phyloP scores from a whole-genome alignment of 2,113 vertebrate species.

The Speoplatyrhinus poulsoni region DNA sequence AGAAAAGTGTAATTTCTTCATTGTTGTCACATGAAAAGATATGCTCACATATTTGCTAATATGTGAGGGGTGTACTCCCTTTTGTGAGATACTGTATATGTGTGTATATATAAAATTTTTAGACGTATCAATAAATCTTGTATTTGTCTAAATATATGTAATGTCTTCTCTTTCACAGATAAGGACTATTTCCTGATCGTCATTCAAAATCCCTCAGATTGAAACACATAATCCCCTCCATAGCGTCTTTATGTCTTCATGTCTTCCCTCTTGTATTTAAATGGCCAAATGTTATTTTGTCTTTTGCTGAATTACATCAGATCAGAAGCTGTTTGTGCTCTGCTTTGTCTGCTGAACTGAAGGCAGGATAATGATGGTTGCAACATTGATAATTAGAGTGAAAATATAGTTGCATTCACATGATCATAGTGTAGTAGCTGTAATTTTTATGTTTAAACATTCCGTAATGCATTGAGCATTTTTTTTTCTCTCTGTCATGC shows the following conservation, averaged over 20 bases:
- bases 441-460: conserved; percentile 26
- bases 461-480: conserved; percentile 13
- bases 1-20: too few relatives aligned
- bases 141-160: background rate
- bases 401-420: background rate
- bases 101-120: too few relatives aligned
- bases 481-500: background rate
- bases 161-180: conserved; percentile 75
- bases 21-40: too few relatives aligned
- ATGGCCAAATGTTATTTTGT: conserved; percentile 25
- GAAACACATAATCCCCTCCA: conserved; percentile 34
- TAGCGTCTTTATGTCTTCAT: background rate
- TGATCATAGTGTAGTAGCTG: background rate
- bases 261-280: conserved; percentile 20
- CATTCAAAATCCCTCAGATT: conserved; percentile 93
- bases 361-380: background rate
- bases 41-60: too few relatives aligned
- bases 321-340: conserved; percentile 10
- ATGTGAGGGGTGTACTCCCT: too few relatives aligned
- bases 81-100: too few relatives aligned
- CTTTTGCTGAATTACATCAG: conserved; percentile 9
- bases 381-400: background rate
- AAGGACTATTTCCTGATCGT: conserved; percentile 98
- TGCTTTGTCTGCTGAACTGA: background rate
- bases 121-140: background rate